These are phyloP conservation scores for Nyctereutes procyonoides DNA, from an alignment of 2,113 vertebrate species.

Conservation along the genomic window DNA sequence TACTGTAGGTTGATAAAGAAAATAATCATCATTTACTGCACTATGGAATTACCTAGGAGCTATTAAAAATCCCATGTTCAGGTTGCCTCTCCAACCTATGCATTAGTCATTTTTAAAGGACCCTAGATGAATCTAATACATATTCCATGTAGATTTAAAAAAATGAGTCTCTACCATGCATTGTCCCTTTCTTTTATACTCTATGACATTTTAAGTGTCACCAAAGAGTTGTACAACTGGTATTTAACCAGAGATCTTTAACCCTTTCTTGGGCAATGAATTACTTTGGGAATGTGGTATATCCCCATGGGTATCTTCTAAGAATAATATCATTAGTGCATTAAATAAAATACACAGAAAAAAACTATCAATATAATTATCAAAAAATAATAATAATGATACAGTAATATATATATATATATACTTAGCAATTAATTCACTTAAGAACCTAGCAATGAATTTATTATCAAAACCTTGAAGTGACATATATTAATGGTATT, in stretches of 20 bases:
- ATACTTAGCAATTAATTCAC: background rate
- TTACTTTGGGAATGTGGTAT: background rate
- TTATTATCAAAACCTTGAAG: background rate
- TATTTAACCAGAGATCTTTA: background rate
- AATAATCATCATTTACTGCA: background rate
- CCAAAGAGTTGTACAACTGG: background rate
- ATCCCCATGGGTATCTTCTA: background rate
- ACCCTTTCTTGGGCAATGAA: background rate
- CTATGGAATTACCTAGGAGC: background rate
- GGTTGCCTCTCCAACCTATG: background rate
- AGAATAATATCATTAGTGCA: background rate
- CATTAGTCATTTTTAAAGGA: background rate
- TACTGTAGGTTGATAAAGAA: background rate
- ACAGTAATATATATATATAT: background rate
- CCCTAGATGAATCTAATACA: background rate
- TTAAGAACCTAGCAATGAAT: background rate
- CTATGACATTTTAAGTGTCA: constrained; percentile 1
- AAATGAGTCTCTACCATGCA: background rate
- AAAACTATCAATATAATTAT: background rate
- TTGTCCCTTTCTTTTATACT: background rate
- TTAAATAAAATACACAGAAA: background rate
- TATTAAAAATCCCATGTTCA: constrained; percentile 1
- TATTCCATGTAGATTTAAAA: background rate
- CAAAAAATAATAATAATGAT: background rate
- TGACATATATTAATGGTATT: background rate